These are phyloP conservation scores for Ceratosolen solmsi DNA, from an alignment of 1,140 invertebrate genomes.

Conservation along the genomic window DNA sequence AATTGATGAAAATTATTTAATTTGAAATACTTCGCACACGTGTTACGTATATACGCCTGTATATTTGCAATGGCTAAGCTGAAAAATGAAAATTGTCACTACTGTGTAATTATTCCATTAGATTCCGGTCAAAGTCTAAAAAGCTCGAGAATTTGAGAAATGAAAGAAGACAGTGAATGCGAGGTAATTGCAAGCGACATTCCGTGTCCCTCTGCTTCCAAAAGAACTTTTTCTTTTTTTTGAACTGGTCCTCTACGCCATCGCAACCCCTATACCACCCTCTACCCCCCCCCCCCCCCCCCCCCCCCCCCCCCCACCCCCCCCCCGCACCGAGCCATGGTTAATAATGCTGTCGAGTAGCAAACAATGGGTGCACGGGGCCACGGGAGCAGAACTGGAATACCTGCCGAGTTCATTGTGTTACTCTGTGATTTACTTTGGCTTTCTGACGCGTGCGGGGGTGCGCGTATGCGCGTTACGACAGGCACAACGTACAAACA, in stretches of 20 bases:
- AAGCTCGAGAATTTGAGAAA: not conserved
- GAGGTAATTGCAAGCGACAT: not conserved
- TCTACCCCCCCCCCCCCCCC: too few relatives aligned
- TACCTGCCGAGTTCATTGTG: conserved; percentile 50
- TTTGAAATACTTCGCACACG: too few relatives aligned
- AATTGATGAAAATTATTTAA: too few relatives aligned
- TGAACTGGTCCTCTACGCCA: not conserved
- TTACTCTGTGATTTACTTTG: conserved; percentile 50
- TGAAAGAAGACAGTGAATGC: not conserved
- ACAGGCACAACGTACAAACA: conserved; percentile 8
- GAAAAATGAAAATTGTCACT: too few relatives aligned
- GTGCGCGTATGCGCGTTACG: not conserved
- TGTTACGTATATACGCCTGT: too few relatives aligned
- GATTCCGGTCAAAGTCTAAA: too few relatives aligned
- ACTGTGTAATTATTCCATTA: too few relatives aligned
- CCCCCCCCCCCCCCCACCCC: too few relatives aligned
- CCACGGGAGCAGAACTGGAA: conserved; percentile 43
- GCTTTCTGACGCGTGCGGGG: not conserved
- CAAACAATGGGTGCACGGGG: conserved; percentile 27
- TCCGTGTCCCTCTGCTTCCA: not conserved
- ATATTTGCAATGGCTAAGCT: too few relatives aligned
- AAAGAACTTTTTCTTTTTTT: not conserved
- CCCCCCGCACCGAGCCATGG: not conserved
- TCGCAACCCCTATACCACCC: too few relatives aligned
- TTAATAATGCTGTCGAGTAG: conserved; percentile 21